Evolutionary conservation across 2,797 vertebrate species (phyloP).

Genomic region (Gila robusta): DNA sequence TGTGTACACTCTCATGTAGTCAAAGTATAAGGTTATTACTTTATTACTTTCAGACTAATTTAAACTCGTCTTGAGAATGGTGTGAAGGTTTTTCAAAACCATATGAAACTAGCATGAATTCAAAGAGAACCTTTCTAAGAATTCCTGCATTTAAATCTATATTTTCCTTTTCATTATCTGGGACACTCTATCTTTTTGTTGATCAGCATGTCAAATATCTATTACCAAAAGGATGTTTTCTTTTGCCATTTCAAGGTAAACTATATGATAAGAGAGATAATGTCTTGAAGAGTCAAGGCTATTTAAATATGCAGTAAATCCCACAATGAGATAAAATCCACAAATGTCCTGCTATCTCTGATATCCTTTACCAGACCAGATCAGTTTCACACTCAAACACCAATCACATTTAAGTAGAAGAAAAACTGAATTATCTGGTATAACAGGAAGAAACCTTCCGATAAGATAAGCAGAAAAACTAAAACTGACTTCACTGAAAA

Average conservation of each 20-base stretch:
- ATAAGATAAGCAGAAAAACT: background rate
- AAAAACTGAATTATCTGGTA: background rate
- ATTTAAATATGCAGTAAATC: background rate
- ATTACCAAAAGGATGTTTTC: background rate
- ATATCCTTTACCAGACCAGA: background rate
- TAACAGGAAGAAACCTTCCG: background rate
- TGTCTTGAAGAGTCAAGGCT: background rate
- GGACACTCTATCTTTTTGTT: background rate
- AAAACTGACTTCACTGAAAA: background rate
- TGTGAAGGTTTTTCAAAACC: background rate
- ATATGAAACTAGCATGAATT: background rate
- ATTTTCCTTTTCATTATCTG: background rate
- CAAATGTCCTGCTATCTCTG: slow-evolving; percentile 7
- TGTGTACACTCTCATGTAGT: background rate
- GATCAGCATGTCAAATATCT: background rate
- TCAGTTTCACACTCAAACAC: background rate
- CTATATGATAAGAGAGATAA: background rate
- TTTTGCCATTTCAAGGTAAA: background rate
- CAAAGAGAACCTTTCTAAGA: background rate
- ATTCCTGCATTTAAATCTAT: background rate
- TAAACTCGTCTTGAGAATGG: background rate
- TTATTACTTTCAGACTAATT: background rate
- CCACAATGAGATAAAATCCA: background rate
- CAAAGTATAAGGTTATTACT: background rate
- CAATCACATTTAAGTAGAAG: background rate